Conservation (phyloP, 2,888 invertebrate species). For the Drosophila mettleri region DNA sequence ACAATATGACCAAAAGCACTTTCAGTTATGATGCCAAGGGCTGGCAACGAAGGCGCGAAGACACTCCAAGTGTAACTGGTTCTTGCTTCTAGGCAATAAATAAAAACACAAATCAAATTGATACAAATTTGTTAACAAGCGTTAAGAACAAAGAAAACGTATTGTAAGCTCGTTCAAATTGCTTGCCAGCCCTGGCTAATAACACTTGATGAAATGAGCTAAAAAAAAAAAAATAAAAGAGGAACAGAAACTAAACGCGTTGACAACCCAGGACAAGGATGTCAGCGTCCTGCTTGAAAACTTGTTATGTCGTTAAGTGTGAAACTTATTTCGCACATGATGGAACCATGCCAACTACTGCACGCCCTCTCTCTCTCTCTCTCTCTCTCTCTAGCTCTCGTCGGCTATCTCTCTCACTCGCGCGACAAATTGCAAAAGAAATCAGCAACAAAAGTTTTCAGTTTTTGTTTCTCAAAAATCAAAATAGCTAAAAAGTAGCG, state of each 20-base stretch:
- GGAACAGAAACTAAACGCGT: slow-evolving; percentile 29
- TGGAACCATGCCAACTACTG: slow-evolving; percentile 49
- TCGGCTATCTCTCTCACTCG: not conserved
- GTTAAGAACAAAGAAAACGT: not conserved
- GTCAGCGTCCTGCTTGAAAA: slow-evolving; percentile 54
- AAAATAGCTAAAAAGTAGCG: slow-evolving; percentile 81
- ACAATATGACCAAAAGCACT: slow-evolving; percentile 44
- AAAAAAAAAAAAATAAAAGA: slow-evolving; percentile 41
- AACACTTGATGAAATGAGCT: slow-evolving; percentile 64
- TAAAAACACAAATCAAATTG: too few species aligned
- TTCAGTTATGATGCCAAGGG: slow-evolving; percentile 41
- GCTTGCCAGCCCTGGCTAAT: slow-evolving; percentile 18
- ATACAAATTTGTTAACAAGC: too few species aligned
- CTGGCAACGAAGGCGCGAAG: slow-evolving; percentile 5
- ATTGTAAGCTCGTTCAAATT: slow-evolving; percentile 8
- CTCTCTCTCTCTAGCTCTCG: not conserved
- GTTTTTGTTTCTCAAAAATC: slow-evolving; percentile 77
- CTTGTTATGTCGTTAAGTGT: slow-evolving; percentile 81
- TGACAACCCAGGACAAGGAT: slow-evolving; percentile 67
- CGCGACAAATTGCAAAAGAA: slow-evolving; percentile 74
- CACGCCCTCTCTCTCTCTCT: not conserved
- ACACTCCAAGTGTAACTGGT: not conserved
- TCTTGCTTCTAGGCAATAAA: not conserved
- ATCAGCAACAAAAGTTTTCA: slow-evolving; percentile 78
- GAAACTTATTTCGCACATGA: slow-evolving; percentile 81